Base-by-base conservation (phyloP, 2,888 invertebrate genomes). In the Ryuthela nishihirai region DNA sequence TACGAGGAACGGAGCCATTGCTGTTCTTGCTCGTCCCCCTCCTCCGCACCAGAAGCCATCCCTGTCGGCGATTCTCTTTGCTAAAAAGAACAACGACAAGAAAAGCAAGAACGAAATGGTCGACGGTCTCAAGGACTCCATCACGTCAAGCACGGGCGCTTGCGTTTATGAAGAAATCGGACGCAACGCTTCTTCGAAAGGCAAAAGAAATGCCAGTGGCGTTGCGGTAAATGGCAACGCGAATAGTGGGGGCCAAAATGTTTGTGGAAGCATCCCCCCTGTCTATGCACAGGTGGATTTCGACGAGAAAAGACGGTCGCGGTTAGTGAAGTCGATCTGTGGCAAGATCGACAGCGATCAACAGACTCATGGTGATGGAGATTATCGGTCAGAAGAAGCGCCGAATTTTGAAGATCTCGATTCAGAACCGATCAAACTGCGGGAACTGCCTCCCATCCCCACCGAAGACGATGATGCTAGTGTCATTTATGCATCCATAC, bases 401-500 rank as follows among this genome's bases (percentile, higher is more conserved):
- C 53, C 43, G 0, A 35, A 40, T 2, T 53, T 42, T 25, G 59
- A 59, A 18, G 59, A 59, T 21, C 45, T 59, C 15, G 59, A 59
- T 36, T 38, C 50, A n/a, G 59, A 59, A 39, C 59, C 59, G 2
- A 53, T 59, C 10, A 59, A 53, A 23, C 40, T 59, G 3, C 47
- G 59, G 3, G 59, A 59, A 17, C 29, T 59, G n/a, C 59, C 59
- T 3, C 59, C 59, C 6, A 59, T 59, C 17, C 59, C 59, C 4
- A 53, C 52, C 12, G 59, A 59, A 10, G 29, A 29, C 29, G 29
- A 29, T 29, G 9, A 29, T 7, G 7, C 29, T 12, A 56, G 39
- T 34, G 49, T 48, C 1, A n/a, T n/a, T n/a, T n/a, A n/a, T n/a
- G n/a, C n/a, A n/a, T n/a, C n/a, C n/a, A n/a, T n/a, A n/a, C n/a